Conservation (phyloP, 2,888 invertebrate genomes). For the Dolomedes plantarius region DNA sequence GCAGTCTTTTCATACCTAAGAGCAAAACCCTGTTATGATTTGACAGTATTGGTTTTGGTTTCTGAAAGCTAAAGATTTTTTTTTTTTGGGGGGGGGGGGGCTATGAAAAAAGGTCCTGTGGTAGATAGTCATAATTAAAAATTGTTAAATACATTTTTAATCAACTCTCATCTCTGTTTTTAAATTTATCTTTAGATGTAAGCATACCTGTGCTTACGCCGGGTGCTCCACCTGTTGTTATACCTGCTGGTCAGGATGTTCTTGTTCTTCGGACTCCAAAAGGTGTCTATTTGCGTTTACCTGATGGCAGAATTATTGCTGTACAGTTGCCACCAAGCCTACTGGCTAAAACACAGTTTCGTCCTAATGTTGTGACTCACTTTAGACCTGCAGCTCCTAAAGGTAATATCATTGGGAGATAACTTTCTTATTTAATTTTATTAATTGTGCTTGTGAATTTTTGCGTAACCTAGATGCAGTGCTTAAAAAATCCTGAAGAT, state of each 20-base stretch:
- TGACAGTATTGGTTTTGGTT: too few species aligned
- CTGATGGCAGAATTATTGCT: conserved; percentile 95
- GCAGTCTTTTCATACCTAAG: too few species aligned
- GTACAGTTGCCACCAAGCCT: conserved; percentile 79
- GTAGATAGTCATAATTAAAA: too few species aligned
- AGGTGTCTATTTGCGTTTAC: conserved; percentile 96
- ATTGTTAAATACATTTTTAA: too few species aligned
- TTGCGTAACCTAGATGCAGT: too few species aligned
- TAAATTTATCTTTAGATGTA: conserved; percentile 81
- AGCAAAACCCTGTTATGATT: too few species aligned
- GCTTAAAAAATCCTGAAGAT: too few species aligned
- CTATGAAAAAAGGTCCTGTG: too few species aligned
- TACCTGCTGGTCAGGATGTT: conserved; percentile 95
- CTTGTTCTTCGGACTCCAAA: conserved; percentile 96
- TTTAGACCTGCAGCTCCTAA: conserved; percentile 61
- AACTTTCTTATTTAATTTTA: neutral
- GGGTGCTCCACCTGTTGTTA: conserved; percentile 90
- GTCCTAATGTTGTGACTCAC: conserved; percentile 68
- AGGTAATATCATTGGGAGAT: conserved; percentile 36
- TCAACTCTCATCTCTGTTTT: too few species aligned
- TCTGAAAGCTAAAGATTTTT: too few species aligned
- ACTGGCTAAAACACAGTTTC: conserved; percentile 64
- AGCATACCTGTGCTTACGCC: conserved; percentile 94
- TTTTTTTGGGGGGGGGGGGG: too few species aligned
- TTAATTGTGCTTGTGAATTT: too few species aligned